phyloP scores from a whole-genome alignment of 2,113 vertebrate genomes.

The Tachycineta bicolor region DNA sequence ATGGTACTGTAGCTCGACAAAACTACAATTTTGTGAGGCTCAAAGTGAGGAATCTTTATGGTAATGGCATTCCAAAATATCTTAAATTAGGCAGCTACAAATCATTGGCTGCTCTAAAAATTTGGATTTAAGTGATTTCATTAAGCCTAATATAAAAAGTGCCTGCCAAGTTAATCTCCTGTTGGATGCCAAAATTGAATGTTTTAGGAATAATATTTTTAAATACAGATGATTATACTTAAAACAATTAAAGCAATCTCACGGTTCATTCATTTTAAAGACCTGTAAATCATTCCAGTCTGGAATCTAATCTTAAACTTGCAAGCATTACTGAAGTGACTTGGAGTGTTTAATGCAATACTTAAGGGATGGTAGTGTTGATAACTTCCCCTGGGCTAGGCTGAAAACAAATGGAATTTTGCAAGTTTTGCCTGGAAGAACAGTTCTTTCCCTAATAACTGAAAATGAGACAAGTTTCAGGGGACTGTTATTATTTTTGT shows the following conservation, averaged over 20 bases:
- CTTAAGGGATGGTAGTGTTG: not conserved
- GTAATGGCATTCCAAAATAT: not conserved
- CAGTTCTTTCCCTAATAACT: not conserved
- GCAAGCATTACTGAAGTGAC: not conserved
- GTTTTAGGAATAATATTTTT: constrained; percentile 6
- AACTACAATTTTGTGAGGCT: not conserved
- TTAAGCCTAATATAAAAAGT: not conserved
- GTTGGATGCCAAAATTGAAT: not conserved
- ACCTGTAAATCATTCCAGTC: not conserved
- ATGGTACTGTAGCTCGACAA: not conserved
- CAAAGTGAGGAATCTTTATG: not conserved
- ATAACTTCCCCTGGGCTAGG: not conserved
- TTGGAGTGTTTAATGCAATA: not conserved
- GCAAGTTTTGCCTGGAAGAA: not conserved
- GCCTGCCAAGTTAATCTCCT: not conserved
- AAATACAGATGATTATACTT: not conserved
- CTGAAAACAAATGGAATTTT: not conserved
- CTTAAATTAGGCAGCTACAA: not conserved
- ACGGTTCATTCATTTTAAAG: not conserved
- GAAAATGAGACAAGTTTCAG: not conserved
- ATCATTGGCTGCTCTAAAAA: not conserved
- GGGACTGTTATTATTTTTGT: not conserved
- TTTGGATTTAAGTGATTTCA: not conserved
- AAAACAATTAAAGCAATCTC: constrained; percentile 19
- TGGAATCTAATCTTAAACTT: not conserved